These are phyloP conservation scores for Sycophila texana DNA, from an alignment of 2,888 invertebrate genomes.

Conservation along the genomic window DNA sequence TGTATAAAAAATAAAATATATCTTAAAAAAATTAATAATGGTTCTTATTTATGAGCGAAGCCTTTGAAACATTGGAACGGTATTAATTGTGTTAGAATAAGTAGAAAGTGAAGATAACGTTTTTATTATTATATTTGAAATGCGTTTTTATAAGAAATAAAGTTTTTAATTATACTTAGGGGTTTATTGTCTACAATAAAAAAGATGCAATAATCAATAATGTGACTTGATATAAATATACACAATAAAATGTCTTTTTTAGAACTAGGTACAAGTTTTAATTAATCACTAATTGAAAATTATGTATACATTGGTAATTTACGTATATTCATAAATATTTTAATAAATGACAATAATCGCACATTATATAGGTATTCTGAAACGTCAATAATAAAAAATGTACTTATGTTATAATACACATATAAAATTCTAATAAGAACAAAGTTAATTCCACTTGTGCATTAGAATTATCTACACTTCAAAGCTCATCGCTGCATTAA, in stretches of 20 bases:
- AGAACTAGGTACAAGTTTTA: conserved; percentile 41
- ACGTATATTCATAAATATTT: conserved; percentile 32
- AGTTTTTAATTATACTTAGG: conserved; percentile 6
- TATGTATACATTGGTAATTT: conserved; percentile 7
- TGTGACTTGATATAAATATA: conserved; percentile 30
- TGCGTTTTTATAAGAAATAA: not conserved
- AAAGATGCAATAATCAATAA: conserved; percentile 22
- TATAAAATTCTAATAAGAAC: not conserved
- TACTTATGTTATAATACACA: not conserved
- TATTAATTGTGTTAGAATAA: not conserved
- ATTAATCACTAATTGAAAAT: conserved; percentile 55
- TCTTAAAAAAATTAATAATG: conserved; percentile 20
- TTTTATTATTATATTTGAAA: not conserved
- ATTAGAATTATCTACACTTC: too few species aligned
- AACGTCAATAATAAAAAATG: not conserved
- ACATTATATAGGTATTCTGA: not conserved
- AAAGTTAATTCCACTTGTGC: not conserved
- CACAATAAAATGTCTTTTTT: conserved; percentile 6
- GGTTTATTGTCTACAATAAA: conserved; percentile 46
- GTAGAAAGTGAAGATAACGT: not conserved
- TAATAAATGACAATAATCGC: not conserved
- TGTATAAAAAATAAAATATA: conserved; percentile 51
- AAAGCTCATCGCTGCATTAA: too few species aligned
- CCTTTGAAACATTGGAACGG: not conserved
- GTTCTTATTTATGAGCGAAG: not conserved